Conservation (phyloP, 37 sponge, comb jelly and placozoan genomes). For the Amphimedon queenslandica region DNA sequence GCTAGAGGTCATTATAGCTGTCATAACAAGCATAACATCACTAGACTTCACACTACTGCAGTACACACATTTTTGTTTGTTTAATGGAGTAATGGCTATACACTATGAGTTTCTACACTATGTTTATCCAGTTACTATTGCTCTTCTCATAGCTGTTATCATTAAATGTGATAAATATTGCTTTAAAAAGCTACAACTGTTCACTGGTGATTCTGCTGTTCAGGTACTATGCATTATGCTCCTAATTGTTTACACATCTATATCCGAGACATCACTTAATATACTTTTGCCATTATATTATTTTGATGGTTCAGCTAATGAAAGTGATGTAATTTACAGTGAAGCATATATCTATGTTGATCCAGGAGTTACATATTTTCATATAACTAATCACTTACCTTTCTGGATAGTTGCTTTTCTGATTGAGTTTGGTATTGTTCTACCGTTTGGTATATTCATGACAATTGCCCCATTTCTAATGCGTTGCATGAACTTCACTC, state of each 20-base stretch:
- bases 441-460: background rate
- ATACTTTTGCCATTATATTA: background rate
- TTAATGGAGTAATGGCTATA: background rate
- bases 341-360: background rate
- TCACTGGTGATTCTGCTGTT: background rate
- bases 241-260: background rate
- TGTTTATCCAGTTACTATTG: background rate
- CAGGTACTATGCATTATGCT: slow-evolving; percentile 2
- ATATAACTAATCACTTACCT: background rate
- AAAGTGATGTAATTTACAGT: background rate
- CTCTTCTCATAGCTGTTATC: background rate
- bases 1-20: background rate
- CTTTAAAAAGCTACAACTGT: background rate
- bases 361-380: background rate
- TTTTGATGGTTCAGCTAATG: background rate
- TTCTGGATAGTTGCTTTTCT: slow-evolving; percentile 1
- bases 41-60: background rate
- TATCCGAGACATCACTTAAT: background rate
- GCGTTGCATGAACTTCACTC: background rate
- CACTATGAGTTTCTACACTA: slow-evolving; percentile 1
- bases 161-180: slow-evolving; percentile 1
- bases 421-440: background rate
- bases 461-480: background rate
- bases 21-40: background rate
- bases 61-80: background rate